Conservation (phyloP, 2,797 vertebrate species). For the Tokudaia muenninki region DNA sequence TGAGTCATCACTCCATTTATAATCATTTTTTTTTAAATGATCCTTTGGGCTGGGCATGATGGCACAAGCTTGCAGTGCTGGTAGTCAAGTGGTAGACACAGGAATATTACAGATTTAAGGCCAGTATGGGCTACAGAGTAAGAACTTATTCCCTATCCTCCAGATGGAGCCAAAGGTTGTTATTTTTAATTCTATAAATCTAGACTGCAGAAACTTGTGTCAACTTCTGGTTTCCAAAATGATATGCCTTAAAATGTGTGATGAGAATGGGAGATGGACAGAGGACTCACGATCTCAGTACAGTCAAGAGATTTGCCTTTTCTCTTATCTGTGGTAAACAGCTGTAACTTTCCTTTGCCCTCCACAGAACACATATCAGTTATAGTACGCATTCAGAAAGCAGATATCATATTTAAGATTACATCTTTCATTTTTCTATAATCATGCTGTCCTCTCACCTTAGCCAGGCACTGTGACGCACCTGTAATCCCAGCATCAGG, state of each 20-base stretch:
- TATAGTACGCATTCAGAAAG: neutral
- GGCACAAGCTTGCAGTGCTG: neutral
- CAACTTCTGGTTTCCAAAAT: slow-evolving; percentile 6
- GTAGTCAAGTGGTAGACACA: neutral
- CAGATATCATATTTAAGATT: neutral
- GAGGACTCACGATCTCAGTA: neutral
- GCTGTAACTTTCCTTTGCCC: neutral
- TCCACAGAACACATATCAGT: neutral
- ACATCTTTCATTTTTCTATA: slow-evolving; percentile 30
- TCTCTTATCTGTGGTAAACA: neutral
- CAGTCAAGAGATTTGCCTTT: neutral
- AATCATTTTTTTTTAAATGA: neutral
- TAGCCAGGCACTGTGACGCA: neutral
- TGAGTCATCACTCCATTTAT: no score
- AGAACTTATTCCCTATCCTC: neutral
- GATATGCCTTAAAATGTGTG: neutral
- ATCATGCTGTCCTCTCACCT: neutral
- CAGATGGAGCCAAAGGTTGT: neutral
- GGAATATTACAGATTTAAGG: neutral
- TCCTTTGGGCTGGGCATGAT: neutral
- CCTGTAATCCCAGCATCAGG: neutral
- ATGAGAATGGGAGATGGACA: neutral
- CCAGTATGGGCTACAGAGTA: neutral
- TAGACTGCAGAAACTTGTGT: neutral
- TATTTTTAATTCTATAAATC: slow-evolving; percentile 43